Base-by-base conservation (phyloP, 2,113 vertebrate species). In the Diadophis punctatus region DNA sequence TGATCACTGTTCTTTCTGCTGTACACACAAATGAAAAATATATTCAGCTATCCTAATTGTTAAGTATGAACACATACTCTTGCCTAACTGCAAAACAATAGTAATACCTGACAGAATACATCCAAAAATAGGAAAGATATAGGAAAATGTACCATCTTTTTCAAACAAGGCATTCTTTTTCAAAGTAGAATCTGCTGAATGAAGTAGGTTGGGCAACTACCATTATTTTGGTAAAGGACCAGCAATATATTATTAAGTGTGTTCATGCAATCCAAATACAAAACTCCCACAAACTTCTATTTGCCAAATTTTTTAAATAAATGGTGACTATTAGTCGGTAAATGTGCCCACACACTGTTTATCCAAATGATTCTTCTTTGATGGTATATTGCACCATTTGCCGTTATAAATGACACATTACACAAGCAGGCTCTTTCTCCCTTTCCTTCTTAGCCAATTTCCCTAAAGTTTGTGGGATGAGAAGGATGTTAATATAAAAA, bases 271-370 rank as follows among this genome's bases (percentile, higher is more conserved):
- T 56, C 39, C 87, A 95, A 95, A 93, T 68, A 86, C 85, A 92
- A 89, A 93, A 18, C 63, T 12, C 14, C 48, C 85, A 90, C 85
- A 91, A 92, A 56, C 52, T 91, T 46, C 56, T 23, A 34, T 84
- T 93, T 95, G 93, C 88, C 86, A 92, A 68, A n/a, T 2, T 34
- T 34, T 68, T 68, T 68, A 16, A 87, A 87, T 93, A 80, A 92
- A 95, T 93, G 95, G 97, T 85, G 39, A 96, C 96, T 94, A 93
- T 93, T 93, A 90, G 80, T 90, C 90, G 94, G 91, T 39, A 96
- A 97, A 97, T 95, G 95, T 96, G 87, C 92, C 92, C 94, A 93
- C 86, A 91, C 88, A 95, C 16, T 60, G 84, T 95, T 96, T 95
- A 91, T 93, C 92, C 96, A 94, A 96, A 94, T 84, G 91, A 87